Evolutionary conservation across 1,140 invertebrate genomes (phyloP).

Genomic region (Drosophila rhopaloa): DNA sequence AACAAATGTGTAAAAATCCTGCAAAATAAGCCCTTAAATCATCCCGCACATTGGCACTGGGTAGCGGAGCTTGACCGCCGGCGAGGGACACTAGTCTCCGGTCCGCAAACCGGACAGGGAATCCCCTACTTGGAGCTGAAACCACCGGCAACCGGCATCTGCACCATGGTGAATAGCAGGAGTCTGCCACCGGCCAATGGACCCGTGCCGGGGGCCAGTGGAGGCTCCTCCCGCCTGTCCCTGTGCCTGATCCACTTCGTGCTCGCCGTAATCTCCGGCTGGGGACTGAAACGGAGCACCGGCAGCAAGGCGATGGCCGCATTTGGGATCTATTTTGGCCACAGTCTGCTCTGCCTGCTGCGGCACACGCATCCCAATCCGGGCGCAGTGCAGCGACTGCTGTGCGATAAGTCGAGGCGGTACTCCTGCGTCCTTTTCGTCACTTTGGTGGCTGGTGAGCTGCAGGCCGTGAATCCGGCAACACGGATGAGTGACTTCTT

Average conservation of each 20-base stretch:
- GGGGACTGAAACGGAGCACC: constrained; percentile 61
- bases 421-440: constrained; percentile 64
- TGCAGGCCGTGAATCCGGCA: constrained; percentile 40
- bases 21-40: neutral
- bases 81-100: neutral
- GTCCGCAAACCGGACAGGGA: neutral
- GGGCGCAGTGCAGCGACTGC: constrained; percentile 46
- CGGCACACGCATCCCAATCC: constrained; percentile 76
- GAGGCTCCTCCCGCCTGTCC: constrained; percentile 50
- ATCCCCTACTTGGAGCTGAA: neutral
- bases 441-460: constrained; percentile 58
- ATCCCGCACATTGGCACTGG: neutral
- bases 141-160: constrained; percentile 7
- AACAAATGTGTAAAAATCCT: neutral
- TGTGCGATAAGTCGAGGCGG: constrained; percentile 57
- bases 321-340: constrained; percentile 62
- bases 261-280: constrained; percentile 61
- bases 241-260: constrained; percentile 64
- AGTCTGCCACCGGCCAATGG: constrained; percentile 9
- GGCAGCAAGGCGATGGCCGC: constrained; percentile 51
- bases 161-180: constrained; percentile 1
- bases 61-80: neutral
- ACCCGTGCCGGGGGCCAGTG: neutral
- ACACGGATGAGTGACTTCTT: constrained; percentile 13
- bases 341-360: constrained; percentile 61